These are phyloP conservation scores for Malachius bipustulatus DNA, from an alignment of 2,888 invertebrate species.

Conservation along the genomic window DNA sequence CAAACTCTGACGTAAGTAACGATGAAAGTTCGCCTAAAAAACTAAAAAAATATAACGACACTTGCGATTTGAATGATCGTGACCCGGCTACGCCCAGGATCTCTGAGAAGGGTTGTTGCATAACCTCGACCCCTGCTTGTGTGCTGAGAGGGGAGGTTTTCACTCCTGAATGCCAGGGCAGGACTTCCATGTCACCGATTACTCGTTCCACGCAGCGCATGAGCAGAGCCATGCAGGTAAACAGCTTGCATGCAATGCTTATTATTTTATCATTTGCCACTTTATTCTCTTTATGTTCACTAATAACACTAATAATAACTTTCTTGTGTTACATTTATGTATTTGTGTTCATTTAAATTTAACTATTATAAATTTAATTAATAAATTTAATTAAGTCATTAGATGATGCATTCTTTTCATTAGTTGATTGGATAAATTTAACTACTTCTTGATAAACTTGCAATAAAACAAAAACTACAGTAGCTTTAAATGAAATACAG, in stretches of 20 bases:
- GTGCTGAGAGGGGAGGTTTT: slow-evolving; percentile 22
- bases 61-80: neutral
- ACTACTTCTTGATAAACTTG: no score
- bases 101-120: slow-evolving; percentile 29
- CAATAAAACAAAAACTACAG: no score
- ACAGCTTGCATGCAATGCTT: neutral
- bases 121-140: slow-evolving; percentile 37
- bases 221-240: slow-evolving; percentile 82
- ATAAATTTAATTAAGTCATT: no score
- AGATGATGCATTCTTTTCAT: no score
- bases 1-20: slow-evolving; percentile 26
- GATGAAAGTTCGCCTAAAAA: slow-evolving; percentile 24
- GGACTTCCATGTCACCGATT: slow-evolving; percentile 79
- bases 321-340: no score
- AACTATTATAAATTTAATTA: no score
- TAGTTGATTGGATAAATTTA: no score
- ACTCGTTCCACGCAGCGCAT: slow-evolving; percentile 78
- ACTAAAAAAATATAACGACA: slow-evolving; percentile 16
- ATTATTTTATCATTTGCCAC: no score
- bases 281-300: no score
- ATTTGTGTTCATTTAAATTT: no score
- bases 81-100: slow-evolving; percentile 15
- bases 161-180: slow-evolving; percentile 42
- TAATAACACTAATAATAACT: no score
- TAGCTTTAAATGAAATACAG: no score